Conservation (phyloP, 2,888 invertebrate species). For the Clitarchus hookeri region DNA sequence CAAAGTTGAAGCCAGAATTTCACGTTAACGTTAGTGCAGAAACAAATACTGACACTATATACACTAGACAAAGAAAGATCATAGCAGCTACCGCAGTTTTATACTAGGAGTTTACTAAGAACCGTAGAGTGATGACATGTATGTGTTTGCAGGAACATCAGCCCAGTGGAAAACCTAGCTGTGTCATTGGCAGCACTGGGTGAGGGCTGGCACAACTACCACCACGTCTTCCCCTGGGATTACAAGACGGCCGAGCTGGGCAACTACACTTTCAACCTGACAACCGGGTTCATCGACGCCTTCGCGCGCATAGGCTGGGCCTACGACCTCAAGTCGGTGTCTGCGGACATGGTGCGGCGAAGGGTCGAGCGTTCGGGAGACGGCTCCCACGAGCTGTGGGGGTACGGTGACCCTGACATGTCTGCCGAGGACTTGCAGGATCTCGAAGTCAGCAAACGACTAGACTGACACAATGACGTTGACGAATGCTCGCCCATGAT, state of each 20-base stretch:
- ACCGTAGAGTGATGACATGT: neutral
- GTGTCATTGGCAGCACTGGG: constrained; percentile 78
- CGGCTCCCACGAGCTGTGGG: constrained; percentile 60
- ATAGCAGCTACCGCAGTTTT: too few relatives aligned
- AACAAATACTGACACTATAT: too few relatives aligned
- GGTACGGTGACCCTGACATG: constrained; percentile 36
- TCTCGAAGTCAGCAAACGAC: neutral
- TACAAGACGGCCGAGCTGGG: constrained; percentile 54
- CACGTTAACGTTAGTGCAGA: too few relatives aligned
- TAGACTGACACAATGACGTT: neutral
- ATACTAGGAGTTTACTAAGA: too few relatives aligned
- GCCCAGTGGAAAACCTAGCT: constrained; percentile 71
- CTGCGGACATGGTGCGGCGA: constrained; percentile 68
- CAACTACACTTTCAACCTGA: constrained; percentile 57
- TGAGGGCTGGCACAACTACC: constrained; percentile 85
- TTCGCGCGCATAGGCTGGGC: constrained; percentile 77
- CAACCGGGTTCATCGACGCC: constrained; percentile 56
- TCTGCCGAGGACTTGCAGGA: constrained; percentile 25
- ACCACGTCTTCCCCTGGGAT: constrained; percentile 69
- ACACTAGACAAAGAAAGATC: too few relatives aligned
- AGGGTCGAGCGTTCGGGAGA: constrained; percentile 76
- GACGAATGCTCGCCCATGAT: too few relatives aligned
- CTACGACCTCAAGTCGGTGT: constrained; percentile 82
- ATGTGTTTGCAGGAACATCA: constrained; percentile 62
- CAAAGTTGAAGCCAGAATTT: too few relatives aligned